Percentiles rank a stretch among this genome's conserved stretches.
Evolutionary conservation across 2,888 invertebrate genomes (phyloP).

Genomic region (Sesia bembeciformis): DNA sequence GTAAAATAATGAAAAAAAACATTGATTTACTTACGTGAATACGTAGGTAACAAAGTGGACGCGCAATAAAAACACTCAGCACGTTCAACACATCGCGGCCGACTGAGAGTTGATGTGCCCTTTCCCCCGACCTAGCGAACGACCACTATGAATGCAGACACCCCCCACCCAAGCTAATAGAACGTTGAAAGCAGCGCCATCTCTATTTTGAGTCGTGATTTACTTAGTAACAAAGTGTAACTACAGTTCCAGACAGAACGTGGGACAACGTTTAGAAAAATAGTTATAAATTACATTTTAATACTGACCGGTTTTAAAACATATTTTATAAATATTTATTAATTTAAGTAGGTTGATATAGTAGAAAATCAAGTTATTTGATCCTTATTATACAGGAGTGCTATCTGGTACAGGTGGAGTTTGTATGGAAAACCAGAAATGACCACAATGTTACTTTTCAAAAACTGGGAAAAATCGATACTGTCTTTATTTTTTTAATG

Average conservation of each 20-base stretch:
- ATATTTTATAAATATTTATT: conserved; percentile 1
- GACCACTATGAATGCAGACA: conserved; percentile 1
- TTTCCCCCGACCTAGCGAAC: neutral
- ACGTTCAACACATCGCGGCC: neutral
- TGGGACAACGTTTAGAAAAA: conserved; percentile 1
- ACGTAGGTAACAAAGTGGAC: conserved; percentile 1
- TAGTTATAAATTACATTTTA: conserved; percentile 1
- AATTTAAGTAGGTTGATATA: conserved; percentile 1
- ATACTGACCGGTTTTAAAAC: conserved; percentile 1
- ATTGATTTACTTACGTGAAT: conserved; percentile 1
- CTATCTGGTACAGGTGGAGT: conserved; percentile 1
- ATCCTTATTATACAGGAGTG: conserved; percentile 1
- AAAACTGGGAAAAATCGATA: neutral
- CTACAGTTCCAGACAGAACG: neutral
- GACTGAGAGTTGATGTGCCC: neutral
- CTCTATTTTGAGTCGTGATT: neutral
- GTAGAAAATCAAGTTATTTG: conserved; percentile 1
- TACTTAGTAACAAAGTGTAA: conserved; percentile 1
- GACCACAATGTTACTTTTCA: conserved; percentile 1
- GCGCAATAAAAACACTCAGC: neutral
- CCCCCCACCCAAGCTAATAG: neutral
- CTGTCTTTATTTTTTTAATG: no score
- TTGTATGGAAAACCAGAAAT: conserved; percentile 1
- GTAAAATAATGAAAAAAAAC: no score
- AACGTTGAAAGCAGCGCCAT: neutral